Percentiles rank a stretch among this genome's conserved stretches.
These are phyloP conservation scores for Clistopyga incitator DNA, from an alignment of 2,888 invertebrate species.

Conservation along the genomic window DNA sequence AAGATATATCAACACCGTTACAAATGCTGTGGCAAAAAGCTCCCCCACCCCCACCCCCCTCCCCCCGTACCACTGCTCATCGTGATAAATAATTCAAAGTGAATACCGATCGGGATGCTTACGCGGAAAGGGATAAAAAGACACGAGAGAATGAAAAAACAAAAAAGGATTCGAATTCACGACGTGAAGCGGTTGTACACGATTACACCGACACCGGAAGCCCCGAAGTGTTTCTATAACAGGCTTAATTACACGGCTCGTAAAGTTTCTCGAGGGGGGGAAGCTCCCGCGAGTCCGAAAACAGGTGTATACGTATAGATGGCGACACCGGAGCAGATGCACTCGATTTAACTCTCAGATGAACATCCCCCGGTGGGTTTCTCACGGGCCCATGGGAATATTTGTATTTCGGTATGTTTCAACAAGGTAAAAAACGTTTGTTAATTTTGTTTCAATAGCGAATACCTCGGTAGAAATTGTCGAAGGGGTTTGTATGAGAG, in stretches of 20 bases:
- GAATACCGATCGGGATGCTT: conserved; percentile 35
- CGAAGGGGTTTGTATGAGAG: no score
- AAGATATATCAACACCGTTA: conserved; percentile 41
- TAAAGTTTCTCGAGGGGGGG: conserved; percentile 65
- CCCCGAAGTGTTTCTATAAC: conserved; percentile 70
- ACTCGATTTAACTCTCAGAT: conserved; percentile 1
- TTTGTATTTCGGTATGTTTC: no score
- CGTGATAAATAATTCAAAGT: conserved; percentile 64
- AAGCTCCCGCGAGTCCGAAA: not conserved
- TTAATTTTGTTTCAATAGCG: no score
- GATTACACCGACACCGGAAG: conserved; percentile 12
- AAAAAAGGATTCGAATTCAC: conserved; percentile 27
- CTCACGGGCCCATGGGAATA: not conserved
- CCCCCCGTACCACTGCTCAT: no score
- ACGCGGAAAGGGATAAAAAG: not conserved
- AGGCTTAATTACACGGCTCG: conserved; percentile 74
- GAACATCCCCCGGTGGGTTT: not conserved
- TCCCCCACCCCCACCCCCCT: conserved; percentile 14
- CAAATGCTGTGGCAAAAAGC: conserved; percentile 31
- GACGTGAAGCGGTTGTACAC: conserved; percentile 25
- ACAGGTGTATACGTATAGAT: not conserved
- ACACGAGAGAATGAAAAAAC: not conserved
- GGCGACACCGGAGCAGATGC: not conserved
- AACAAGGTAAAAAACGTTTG: no score
- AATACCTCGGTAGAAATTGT: no score